Conservation (phyloP, 2,888 invertebrate genomes). For the Philhelius pedissequus region DNA sequence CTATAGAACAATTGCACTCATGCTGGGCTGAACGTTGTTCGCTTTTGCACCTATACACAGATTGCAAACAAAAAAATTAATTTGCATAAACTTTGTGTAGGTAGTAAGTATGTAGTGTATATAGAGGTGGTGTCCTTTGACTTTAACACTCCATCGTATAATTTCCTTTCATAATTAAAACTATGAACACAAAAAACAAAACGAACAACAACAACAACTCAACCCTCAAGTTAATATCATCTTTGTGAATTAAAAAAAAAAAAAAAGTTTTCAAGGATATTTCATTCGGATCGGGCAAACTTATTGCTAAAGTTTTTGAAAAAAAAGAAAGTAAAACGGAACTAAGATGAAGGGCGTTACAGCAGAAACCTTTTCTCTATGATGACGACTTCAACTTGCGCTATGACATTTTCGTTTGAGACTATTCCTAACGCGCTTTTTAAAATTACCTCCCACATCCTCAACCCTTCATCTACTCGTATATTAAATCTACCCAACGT, state of each 20-base stretch:
- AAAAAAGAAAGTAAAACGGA: neutral
- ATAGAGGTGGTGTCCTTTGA: slow-evolving; percentile 20
- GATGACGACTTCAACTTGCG: slow-evolving; percentile 43
- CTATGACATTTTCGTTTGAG: slow-evolving; percentile 28
- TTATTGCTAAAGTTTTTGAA: slow-evolving; percentile 34
- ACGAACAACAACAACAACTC: neutral
- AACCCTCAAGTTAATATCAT: slow-evolving; percentile 42
- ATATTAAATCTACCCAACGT: neutral
- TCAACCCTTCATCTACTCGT: no score
- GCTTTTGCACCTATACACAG: neutral
- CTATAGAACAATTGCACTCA: slow-evolving; percentile 28
- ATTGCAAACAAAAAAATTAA: slow-evolving; percentile 4
- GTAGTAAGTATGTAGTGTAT: neutral
- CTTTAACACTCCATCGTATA: neutral
- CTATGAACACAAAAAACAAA: neutral
- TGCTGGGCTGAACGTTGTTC: neutral
- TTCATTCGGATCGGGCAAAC: slow-evolving; percentile 11
- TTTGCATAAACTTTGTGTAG: slow-evolving; percentile 17
- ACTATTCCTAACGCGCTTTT: neutral
- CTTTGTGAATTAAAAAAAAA: slow-evolving; percentile 18
- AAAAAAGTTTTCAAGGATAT: neutral
- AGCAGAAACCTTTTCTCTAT: slow-evolving; percentile 13
- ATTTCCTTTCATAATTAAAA: slow-evolving; percentile 32
- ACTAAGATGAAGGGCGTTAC: neutral
- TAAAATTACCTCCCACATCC: neutral